A percentile compares a stretch with the other conserved stretches of the same genome.
Evolutionary conservation across 1,140 invertebrate genomes (phyloP).

Genomic region (Pseudoatta argentina): DNA sequence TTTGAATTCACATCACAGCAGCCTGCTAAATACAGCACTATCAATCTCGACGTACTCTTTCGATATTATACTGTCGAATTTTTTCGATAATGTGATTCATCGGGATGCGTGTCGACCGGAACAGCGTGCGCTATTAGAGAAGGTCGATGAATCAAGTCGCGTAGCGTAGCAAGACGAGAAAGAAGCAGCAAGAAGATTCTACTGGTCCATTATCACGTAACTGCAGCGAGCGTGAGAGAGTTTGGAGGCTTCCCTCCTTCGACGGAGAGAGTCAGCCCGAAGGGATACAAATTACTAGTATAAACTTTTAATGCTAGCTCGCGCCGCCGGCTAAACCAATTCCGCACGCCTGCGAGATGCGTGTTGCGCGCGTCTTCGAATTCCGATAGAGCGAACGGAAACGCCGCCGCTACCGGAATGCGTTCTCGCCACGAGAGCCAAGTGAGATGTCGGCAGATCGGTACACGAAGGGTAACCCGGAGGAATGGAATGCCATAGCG

Average conservation of each 20-base stretch:
- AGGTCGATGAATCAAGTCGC: constrained; percentile 28
- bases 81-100: constrained; percentile 34
- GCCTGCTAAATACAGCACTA: not conserved
- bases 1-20: not conserved
- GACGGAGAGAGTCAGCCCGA: constrained; percentile 28
- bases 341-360: constrained; percentile 67
- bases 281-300: constrained; percentile 77
- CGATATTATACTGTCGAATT: not conserved
- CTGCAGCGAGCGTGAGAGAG: constrained; percentile 75
- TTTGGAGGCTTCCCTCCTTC: constrained; percentile 56
- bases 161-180: constrained; percentile 4
- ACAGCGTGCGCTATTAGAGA: not conserved
- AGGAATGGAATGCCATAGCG: constrained; percentile 20
- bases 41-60: not conserved
- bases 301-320: constrained; percentile 76
- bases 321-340: constrained; percentile 59
- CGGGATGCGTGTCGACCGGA: constrained; percentile 9
- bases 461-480: constrained; percentile 9
- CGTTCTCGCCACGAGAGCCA: constrained; percentile 39
- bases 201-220: constrained; percentile 72
- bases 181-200: constrained; percentile 51
- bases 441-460: constrained; percentile 1
- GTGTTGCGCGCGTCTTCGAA: constrained; percentile 66
- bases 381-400: constrained; percentile 63
- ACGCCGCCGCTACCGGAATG: constrained; percentile 46